Conservation (phyloP, 2,113 vertebrate genomes). For the Canis aureus region DNA sequence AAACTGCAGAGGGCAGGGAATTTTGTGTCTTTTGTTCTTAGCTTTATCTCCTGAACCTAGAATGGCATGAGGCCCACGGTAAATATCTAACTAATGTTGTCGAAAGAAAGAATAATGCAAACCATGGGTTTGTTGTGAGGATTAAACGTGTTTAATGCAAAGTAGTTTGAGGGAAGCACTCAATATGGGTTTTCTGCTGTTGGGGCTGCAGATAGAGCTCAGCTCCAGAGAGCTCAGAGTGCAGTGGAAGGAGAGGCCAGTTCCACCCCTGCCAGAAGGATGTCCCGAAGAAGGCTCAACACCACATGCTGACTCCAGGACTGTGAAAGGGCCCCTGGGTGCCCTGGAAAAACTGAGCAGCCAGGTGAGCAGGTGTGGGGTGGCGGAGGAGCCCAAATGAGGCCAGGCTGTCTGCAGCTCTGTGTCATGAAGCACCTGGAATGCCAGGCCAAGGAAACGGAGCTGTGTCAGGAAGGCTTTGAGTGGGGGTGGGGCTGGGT, state of each 20-base stretch:
- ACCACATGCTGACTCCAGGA: too few relatives aligned
- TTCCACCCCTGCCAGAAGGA: neutral
- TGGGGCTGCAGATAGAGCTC: rapidly evolving
- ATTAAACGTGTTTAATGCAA: rapidly evolving
- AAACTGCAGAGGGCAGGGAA: neutral
- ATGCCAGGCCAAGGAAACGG: neutral
- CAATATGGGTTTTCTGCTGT: rapidly evolving
- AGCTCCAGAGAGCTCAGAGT: neutral
- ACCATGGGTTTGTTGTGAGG: neutral
- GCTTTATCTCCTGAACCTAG: too few relatives aligned
- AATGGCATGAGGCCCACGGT: neutral
- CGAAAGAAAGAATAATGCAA: neutral
- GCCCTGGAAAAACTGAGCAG: neutral
- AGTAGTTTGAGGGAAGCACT: neutral
- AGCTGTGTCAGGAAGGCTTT: neutral
- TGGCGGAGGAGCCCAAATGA: neutral
- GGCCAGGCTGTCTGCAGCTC: neutral
- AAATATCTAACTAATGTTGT: neutral
- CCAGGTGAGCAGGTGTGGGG: rapidly evolving
- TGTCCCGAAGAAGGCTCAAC: neutral
- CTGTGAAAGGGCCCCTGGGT: rapidly evolving
- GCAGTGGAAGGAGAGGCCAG: rapidly evolving
- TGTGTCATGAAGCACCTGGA: neutral
- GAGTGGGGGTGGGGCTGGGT: too few relatives aligned
- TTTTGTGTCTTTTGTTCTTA: neutral